Conservation (phyloP, 1,140 invertebrate species). For the Megalopta genalis region DNA sequence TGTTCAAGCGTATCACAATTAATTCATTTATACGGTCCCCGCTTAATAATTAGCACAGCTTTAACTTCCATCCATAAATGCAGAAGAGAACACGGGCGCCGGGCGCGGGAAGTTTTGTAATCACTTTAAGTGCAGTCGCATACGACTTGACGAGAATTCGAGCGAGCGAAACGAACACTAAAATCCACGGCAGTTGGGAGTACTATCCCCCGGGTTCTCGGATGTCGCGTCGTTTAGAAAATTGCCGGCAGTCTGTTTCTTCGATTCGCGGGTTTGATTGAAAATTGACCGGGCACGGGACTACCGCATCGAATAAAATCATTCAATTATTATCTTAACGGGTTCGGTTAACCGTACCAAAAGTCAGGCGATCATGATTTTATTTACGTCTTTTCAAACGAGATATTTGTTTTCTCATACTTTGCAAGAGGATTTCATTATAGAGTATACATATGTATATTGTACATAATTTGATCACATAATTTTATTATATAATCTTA, state of each 20-base stretch:
- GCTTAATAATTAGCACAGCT: slow-evolving; percentile 55
- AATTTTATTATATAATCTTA: too few relatives aligned
- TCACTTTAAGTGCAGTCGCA: slow-evolving; percentile 62
- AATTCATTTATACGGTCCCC: slow-evolving; percentile 46
- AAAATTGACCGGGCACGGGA: too few relatives aligned
- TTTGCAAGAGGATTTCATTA: too few relatives aligned
- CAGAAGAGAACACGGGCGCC: slow-evolving; percentile 18
- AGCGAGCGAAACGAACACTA: slow-evolving; percentile 51
- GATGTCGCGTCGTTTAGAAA: slow-evolving; percentile 9
- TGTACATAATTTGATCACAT: too few relatives aligned
- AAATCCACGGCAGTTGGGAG: slow-evolving; percentile 34
- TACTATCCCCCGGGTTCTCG: not conserved
- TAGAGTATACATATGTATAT: too few relatives aligned
- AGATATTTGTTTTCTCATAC: too few relatives aligned
- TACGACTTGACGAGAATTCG: slow-evolving; percentile 56
- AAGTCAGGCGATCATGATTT: too few relatives aligned
- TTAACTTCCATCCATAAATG: slow-evolving; percentile 47
- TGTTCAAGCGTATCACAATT: slow-evolving; percentile 27
- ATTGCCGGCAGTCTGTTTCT: slow-evolving; percentile 4
- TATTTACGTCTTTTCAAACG: too few relatives aligned
- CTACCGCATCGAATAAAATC: too few relatives aligned
- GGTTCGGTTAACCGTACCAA: too few relatives aligned
- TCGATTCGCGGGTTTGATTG: not conserved
- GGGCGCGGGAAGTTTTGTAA: slow-evolving; percentile 57
- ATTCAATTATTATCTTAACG: too few relatives aligned